Evolutionary conservation across 2,113 vertebrate genomes (phyloP).

Genomic region (Corythornis madagascariensis): DNA sequence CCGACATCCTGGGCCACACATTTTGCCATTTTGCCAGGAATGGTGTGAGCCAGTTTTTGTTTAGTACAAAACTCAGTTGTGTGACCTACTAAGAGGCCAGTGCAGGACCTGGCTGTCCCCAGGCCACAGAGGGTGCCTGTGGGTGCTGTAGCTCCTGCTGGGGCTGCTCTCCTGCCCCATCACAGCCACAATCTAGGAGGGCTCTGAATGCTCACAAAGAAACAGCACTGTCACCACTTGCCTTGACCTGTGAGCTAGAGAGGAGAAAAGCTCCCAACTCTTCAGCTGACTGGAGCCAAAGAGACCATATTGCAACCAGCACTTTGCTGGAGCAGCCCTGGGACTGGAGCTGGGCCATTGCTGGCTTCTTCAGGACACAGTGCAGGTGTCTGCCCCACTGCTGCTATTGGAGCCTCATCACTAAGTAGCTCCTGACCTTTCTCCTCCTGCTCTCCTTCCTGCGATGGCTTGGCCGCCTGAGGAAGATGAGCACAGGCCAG

Average conservation of each 20-base stretch:
- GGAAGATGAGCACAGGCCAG: neutral
- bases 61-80: rapidly evolving
- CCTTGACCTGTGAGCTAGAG: neutral
- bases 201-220: neutral
- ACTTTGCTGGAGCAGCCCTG: neutral
- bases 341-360: neutral
- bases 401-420: conserved; percentile 9
- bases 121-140: rapidly evolving
- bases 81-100: neutral
- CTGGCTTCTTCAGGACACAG: neutral
- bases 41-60: rapidly evolving
- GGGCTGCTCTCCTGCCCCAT: neutral
- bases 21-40: neutral
- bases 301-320: neutral
- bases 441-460: conserved; percentile 25
- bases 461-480: neutral
- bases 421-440: conserved; percentile 60
- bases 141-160: neutral
- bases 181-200: rapidly evolving
- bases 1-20: neutral
- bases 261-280: neutral
- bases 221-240: neutral
- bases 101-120: neutral
- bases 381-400: conserved; percentile 20
- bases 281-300: neutral